phyloP scores from a whole-genome alignment of 2,113 vertebrate genomes.

The Dipodomys ordii region DNA sequence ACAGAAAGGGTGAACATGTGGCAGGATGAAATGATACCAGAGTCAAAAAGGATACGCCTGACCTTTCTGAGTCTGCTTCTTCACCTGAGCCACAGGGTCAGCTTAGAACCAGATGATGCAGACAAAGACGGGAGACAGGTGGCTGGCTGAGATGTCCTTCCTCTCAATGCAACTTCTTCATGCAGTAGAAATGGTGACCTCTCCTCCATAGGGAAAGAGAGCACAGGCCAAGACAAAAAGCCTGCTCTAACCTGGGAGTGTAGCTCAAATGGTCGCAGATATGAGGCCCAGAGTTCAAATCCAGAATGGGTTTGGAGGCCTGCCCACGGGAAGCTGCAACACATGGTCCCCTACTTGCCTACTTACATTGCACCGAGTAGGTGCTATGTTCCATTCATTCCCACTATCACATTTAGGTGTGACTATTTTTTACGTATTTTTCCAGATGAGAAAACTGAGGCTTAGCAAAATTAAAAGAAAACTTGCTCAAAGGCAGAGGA shows the following conservation, averaged over 20 bases:
- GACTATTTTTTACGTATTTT: background rate
- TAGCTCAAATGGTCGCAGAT: too few species aligned
- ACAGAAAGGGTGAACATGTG: background rate
- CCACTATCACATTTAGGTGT: fast-evolving
- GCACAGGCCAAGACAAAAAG: background rate
- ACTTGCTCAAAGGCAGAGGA: background rate
- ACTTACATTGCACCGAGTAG: fast-evolving
- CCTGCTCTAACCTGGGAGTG: background rate
- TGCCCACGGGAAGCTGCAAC: background rate
- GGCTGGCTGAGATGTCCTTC: background rate
- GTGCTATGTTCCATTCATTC: background rate
- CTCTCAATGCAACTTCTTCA: background rate
- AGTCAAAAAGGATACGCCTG: background rate
- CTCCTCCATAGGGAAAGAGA: background rate
- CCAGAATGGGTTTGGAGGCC: too few species aligned
- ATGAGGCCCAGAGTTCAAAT: too few species aligned
- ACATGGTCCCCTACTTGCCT: background rate
- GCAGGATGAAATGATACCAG: background rate
- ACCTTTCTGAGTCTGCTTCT: background rate
- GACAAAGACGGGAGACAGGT: background rate
- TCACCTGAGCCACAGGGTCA: background rate
- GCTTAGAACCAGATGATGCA: background rate
- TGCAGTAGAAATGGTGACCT: background rate
- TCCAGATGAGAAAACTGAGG: conserved; percentile 10
- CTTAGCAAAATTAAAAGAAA: background rate